Evolutionary conservation across 35 echinoderm and acorn worm genomes (phyloP).

Genomic region (Hemicentrotus pulcherrimus): DNA sequence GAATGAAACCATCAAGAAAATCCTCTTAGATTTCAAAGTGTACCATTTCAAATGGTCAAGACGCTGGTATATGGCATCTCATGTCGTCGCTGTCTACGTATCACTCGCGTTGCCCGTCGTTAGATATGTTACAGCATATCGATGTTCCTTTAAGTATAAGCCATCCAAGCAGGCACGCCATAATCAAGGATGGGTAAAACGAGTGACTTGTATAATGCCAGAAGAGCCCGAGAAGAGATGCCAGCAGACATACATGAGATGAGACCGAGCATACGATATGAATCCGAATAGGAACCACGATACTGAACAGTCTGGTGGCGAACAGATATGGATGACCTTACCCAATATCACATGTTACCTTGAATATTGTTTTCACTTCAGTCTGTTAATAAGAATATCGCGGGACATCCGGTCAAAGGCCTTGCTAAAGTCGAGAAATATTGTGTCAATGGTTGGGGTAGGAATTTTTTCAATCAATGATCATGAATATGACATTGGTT

Average conservation of each 20-base stretch:
- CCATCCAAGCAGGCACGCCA: conserved; percentile 18
- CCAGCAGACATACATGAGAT: neutral
- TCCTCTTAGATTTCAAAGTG: neutral
- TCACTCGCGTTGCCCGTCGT: conserved; percentile 29
- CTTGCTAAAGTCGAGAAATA: conserved; percentile 42
- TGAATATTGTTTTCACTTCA: conserved; percentile 44
- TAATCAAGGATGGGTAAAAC: conserved; percentile 46
- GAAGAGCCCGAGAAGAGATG: neutral
- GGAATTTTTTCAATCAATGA: conserved; percentile 13
- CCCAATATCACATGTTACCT: conserved; percentile 15
- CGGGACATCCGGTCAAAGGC: conserved; percentile 33
- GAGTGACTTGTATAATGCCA: conserved; percentile 33
- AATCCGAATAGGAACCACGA: neutral
- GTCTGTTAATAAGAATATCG: neutral
- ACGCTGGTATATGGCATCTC: conserved; percentile 37
- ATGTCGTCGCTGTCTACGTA: conserved; percentile 16
- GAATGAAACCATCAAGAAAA: neutral
- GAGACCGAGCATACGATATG: neutral
- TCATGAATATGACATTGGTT: too few species aligned
- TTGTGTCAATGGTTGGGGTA: neutral
- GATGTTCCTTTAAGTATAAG: neutral
- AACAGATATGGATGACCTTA: neutral
- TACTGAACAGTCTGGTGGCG: neutral
- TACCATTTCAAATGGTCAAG: neutral
- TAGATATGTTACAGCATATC: neutral